phyloP scores from a whole-genome alignment of 2,113 vertebrate genomes.

The Tyrannus savana region DNA sequence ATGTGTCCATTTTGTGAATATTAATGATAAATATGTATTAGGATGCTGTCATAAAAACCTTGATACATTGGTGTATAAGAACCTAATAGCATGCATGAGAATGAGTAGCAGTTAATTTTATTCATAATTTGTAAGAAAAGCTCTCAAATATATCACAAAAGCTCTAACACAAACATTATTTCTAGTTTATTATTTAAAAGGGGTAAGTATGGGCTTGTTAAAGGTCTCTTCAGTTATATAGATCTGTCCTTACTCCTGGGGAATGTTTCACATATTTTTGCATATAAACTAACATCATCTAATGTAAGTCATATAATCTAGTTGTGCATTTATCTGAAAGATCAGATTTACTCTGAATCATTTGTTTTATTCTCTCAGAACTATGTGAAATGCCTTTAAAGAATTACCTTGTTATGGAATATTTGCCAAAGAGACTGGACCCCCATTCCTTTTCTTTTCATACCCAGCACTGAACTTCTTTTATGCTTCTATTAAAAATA shows the following conservation, averaged over 20 bases:
- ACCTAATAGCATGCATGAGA: background rate
- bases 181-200: background rate
- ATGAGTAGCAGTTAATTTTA: background rate
- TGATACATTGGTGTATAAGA: background rate
- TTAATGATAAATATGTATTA: background rate
- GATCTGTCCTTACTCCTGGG: background rate
- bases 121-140: background rate
- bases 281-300: background rate
- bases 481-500: conserved; percentile 40
- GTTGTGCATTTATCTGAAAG: conserved; percentile 21
- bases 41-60: background rate
- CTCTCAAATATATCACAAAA: background rate
- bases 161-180: background rate
- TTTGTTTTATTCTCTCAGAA: conserved; percentile 44
- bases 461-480: background rate
- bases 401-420: conserved; percentile 40
- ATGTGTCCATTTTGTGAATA: background rate
- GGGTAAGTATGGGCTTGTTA: background rate
- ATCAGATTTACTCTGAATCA: background rate
- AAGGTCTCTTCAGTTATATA: background rate
- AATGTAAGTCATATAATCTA: background rate
- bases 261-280: background rate
- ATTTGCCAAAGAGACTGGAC: conserved; percentile 52
- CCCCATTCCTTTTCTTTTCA: conserved; percentile 27
- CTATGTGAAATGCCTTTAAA: conserved; percentile 34